phyloP scores from a whole-genome alignment of 2,113 vertebrate species.

The Megalops atlanticus region DNA sequence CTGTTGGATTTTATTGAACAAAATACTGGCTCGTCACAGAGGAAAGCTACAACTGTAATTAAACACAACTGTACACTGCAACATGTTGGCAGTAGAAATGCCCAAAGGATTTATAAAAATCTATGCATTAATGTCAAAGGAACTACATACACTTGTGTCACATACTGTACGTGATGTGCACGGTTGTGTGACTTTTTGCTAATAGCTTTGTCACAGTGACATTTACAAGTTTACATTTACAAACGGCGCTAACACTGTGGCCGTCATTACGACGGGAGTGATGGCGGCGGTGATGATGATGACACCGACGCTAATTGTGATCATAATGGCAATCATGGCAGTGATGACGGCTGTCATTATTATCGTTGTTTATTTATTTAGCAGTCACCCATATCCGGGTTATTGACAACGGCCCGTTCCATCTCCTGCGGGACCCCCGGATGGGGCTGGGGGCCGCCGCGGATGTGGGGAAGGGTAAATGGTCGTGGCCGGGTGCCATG shows the following conservation, averaged over 20 bases:
- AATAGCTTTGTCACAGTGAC: neutral
- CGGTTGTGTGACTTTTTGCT: neutral
- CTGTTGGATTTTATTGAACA: slow-evolving; percentile 5
- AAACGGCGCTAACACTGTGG: no score
- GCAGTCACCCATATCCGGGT: neutral
- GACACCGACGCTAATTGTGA: neutral
- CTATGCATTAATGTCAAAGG: neutral
- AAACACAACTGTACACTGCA: neutral
- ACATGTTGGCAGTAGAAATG: neutral
- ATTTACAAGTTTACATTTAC: neutral
- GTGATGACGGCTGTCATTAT: neutral
- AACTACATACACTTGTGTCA: neutral
- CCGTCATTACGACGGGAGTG: neutral
- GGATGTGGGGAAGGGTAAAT: slow-evolving; percentile 9
- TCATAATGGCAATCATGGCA: neutral
- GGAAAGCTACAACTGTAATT: neutral
- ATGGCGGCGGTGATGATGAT: neutral
- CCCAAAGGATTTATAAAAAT: neutral
- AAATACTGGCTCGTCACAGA: neutral
- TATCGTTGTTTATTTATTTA: neutral
- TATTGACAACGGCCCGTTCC: neutral
- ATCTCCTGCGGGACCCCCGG: slow-evolving; percentile 1
- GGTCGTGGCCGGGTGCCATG: slow-evolving; percentile 32
- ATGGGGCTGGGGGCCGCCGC: neutral
- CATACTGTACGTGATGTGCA: neutral